Evolutionary conservation across 2,888 invertebrate genomes (phyloP), one percentile per base, ranked within the genome.

Genomic region (Asteroscopus sphinx): DNA sequence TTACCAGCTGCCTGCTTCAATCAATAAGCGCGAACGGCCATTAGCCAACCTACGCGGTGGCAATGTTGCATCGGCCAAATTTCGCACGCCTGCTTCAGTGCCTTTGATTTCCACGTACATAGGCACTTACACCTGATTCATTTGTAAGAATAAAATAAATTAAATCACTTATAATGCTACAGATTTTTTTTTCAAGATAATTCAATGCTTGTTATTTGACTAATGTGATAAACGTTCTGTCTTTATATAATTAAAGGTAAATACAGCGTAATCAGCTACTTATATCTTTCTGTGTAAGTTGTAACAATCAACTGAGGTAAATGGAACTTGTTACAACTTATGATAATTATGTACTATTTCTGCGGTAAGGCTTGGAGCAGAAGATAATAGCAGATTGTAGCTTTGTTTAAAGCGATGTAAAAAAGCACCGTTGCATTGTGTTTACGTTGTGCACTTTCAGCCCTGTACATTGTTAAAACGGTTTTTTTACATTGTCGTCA

Each of bases 1-100:
- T 87, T 85, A 82, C 87, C 80, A 79, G 82, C 88, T 89, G 86
- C 87, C 81, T 83, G 85, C 84, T 76, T 86, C 86, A 82, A 88
- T 90, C 86, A 88, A 84, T 88, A 86, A 87, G 83, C 84, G 80
- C 75, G 73, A 83, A 83, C 79, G 73, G 73, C 83, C 73, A 83
- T 87, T 86, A 87, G 82, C 77, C 80, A 81, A 73, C 73, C 77
- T 78, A 76, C 78, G 75, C 74, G 71, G 67, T 77, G 77, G 73
- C 63, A 79, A 81, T 71, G 57, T 74, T 73, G 59, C 74, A 70
- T 60, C 64, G 69, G 66, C 68, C 76, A 68, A 56, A 81, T 83
- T 83, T 87, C 81, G 77, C 77, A 74, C 63, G 73, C 68, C 66
- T 70, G 71, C 67, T 72, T 71, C 64, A 72, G 51, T 66, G 63